phyloP scores from a whole-genome alignment of 2,113 vertebrate species.

The Tupaia chinensis region DNA sequence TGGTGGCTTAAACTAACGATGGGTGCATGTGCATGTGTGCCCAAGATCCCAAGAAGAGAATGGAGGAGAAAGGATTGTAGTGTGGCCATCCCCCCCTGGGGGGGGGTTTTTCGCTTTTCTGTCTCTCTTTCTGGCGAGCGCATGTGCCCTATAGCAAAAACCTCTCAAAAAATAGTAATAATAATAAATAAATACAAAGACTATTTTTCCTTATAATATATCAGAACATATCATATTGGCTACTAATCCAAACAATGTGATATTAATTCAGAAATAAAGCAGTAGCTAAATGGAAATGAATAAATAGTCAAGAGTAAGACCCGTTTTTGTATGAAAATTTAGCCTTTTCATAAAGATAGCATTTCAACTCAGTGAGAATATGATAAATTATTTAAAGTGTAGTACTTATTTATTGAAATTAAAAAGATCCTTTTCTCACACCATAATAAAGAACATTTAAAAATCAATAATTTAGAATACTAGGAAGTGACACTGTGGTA shows the following conservation, averaged over 20 bases:
- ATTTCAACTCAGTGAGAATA: not conserved
- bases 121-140: too few species aligned
- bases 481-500: too few species aligned
- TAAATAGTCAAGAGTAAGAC: not conserved
- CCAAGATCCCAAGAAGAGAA: too few species aligned
- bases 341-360: not conserved
- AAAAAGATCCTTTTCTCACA: not conserved
- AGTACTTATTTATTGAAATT: conserved; percentile 11
- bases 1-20: too few species aligned
- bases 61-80: too few species aligned
- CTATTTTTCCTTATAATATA: not conserved
- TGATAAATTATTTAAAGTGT: not conserved
- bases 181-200: not conserved
- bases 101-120: too few species aligned
- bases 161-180: too few species aligned
- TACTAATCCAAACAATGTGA: not conserved
- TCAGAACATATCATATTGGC: not conserved
- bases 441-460: not conserved
- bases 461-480: too few species aligned
- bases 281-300: not conserved
- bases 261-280: conserved; percentile 32
- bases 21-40: too few species aligned
- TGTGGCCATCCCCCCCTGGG: too few species aligned
- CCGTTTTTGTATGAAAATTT: not conserved
- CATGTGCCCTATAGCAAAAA: too few species aligned